Evolutionary conservation across 1,140 invertebrate species (phyloP).

Genomic region (Neotoxoptera formosana): DNA sequence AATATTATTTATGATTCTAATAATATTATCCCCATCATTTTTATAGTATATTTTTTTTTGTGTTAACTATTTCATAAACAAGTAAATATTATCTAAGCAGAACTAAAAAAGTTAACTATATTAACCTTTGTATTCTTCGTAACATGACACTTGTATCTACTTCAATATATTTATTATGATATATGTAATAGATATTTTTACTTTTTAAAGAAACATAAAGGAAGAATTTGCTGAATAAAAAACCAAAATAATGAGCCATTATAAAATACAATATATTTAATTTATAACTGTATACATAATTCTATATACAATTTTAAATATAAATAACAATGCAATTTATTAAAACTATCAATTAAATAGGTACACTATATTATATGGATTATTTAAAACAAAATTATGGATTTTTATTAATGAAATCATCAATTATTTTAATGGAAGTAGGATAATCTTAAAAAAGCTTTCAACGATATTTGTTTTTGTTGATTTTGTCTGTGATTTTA

Average conservation of each 20-base stretch:
- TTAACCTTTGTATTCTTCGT: neutral
- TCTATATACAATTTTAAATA: neutral
- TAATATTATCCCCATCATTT: neutral
- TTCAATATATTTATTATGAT: neutral
- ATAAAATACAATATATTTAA: neutral
- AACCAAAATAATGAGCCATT: neutral
- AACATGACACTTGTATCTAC: neutral
- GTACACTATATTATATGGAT: too few relatives aligned
- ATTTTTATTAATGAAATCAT: neutral
- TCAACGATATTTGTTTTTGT: slow-evolving; percentile 18
- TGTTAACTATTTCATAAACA: neutral
- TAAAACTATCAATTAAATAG: neutral
- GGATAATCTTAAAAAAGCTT: neutral
- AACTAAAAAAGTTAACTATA: neutral
- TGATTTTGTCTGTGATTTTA: neutral
- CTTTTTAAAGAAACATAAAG: neutral
- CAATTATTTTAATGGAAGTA: neutral
- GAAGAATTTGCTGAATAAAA: neutral
- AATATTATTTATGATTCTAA: slow-evolving; percentile 1
- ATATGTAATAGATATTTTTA: neutral
- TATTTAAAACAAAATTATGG: neutral
- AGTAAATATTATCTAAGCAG: neutral
- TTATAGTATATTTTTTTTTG: neutral
- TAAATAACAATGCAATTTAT: neutral
- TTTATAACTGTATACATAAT: neutral